Percentiles rank a stretch among this genome's conserved stretches.
Evolutionary conservation across 2,797 vertebrate species (phyloP).

Genomic region (Rachycentron canadum): DNA sequence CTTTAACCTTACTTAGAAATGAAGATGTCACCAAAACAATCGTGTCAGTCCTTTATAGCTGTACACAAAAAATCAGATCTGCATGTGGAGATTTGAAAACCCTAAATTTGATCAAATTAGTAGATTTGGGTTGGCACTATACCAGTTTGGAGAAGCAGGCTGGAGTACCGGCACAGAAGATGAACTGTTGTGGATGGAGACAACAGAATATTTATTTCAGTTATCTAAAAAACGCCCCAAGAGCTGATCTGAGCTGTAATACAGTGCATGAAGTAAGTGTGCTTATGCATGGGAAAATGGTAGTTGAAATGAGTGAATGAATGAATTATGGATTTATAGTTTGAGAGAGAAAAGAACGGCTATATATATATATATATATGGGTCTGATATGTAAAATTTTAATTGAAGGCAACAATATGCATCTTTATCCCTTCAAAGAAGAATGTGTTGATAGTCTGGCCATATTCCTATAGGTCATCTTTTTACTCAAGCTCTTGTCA

Average conservation of each 20-base stretch:
- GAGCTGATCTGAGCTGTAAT: too few relatives aligned
- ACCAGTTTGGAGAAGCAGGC: background rate
- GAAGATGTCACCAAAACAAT: background rate
- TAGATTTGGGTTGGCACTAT: background rate
- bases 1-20: slow-evolving; percentile 10
- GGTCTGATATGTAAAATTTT: too few relatives aligned
- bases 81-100: background rate
- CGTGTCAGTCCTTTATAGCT: background rate
- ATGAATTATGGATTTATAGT: too few relatives aligned
- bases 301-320: too few relatives aligned
- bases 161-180: background rate
- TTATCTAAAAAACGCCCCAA: too few relatives aligned
- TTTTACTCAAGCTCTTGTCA: background rate
- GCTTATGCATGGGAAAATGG: too few relatives aligned
- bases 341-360: too few relatives aligned
- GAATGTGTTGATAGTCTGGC: too few relatives aligned
- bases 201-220: too few relatives aligned
- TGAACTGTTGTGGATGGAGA: background rate
- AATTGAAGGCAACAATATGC: background rate
- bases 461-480: too few relatives aligned
- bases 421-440: background rate
- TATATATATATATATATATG: too few relatives aligned
- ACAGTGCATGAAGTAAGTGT: too few relatives aligned
- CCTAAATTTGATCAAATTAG: background rate
- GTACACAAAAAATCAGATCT: background rate